Base-by-base conservation (phyloP, 2,113 vertebrate genomes). In the Pycnonotus jocosus region DNA sequence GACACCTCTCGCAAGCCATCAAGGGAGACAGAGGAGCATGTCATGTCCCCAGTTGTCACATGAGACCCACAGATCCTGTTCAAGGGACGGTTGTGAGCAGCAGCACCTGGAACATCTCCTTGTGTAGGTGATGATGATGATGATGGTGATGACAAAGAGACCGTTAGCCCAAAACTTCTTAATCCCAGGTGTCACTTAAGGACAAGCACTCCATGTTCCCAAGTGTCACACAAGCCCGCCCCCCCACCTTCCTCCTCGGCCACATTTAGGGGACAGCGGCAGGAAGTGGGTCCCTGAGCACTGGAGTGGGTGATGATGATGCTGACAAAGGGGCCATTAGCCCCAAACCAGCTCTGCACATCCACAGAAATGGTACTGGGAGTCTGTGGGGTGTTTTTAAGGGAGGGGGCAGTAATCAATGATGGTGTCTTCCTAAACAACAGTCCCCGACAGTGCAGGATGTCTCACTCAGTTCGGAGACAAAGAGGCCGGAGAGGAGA, bases 321-420 rank as follows among this genome's bases (percentile, higher is more conserved):
- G 27, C 53, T 17, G 24, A n/a, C 44, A 37, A 79, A 57, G 21
- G 19, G 38, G 38, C 40, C 28, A 1, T n/a, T n/a, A 61, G 38
- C 47, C 62, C 51, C 1, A 78, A 86, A 20, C 5, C 37, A 84
- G n/a, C 78, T 57, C 62, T 4, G 2, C 70, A 64, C 38, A 56
- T 3, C 15, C 20, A 5, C 3, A 5, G 58, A 10, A 33, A 72
- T 0, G 1, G n/a, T 38, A 40, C 27, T 9, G 60, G 3, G n/a
- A 21, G 12, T 40, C 15, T 62, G 8, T 8, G 45, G 51, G 44
- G 28, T 48, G n/a, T 18, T 54, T 62, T 42, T 54, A 44, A 56
- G 60, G 82, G 33, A 54, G 25, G 47, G 33, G 30, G 21, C 31
- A 57, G 50, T 15, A 4, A 30, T 7, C 17, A 3, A 11, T 6